A percentile compares a stretch with the other conserved stretches of the same genome.
phyloP scores from a whole-genome alignment of 1,140 invertebrate genomes.

The Pseudomyrmex concolor region DNA sequence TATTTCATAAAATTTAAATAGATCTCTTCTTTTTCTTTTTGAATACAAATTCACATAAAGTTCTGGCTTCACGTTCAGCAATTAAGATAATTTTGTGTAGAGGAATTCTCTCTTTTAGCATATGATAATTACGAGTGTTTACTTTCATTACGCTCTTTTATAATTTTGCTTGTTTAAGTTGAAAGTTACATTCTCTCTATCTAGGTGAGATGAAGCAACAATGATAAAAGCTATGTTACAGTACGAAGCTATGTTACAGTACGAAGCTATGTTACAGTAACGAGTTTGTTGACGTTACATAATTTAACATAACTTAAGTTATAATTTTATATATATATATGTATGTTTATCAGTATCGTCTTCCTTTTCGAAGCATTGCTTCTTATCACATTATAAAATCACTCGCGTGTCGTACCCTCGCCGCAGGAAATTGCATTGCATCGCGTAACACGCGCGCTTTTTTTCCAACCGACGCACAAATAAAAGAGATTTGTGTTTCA shows the following conservation, averaged over 20 bases:
- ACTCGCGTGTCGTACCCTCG: conserved; percentile 24
- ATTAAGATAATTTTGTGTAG: conserved; percentile 21
- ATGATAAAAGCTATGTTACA: background rate
- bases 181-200: background rate
- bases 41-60: background rate
- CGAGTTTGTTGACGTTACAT: background rate
- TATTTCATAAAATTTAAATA: too few relatives aligned
- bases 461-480: conserved; percentile 5
- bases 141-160: conserved; percentile 38
- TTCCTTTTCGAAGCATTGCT: background rate
- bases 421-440: conserved; percentile 30
- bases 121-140: conserved; percentile 9
- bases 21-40: background rate
- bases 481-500: background rate
- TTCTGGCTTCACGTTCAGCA: conserved; percentile 1
- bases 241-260: background rate
- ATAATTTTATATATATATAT: background rate
- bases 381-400: conserved; percentile 1
- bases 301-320: background rate
- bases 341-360: background rate
- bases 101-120: conserved; percentile 25
- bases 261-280: background rate
- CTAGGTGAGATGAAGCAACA: background rate
- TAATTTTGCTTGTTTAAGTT: background rate
- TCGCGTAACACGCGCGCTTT: conserved; percentile 23